Base-by-base conservation (phyloP, 2,113 vertebrate genomes). In the Corythaeola cristata region DNA sequence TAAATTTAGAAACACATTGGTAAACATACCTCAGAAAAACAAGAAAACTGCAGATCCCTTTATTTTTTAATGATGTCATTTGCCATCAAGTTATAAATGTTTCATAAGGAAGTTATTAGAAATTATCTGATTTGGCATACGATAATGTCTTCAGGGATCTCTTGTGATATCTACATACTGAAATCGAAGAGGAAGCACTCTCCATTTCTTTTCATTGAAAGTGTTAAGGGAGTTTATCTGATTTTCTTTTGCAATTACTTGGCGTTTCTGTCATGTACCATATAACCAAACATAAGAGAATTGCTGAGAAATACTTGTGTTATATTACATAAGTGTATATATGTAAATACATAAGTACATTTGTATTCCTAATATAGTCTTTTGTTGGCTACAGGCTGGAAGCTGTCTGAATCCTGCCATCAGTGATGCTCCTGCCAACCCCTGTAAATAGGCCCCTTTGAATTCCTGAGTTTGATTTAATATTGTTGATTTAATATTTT, bases 401-500 rank as follows among this genome's bases (percentile, higher is more conserved):
- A 80, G 12, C 89, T 80, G 32, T 27, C 60, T 59, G 67, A 84
- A 15, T 92, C 33, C 71, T 89, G 30, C 80, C 52, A 37, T 77
- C 63, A 55, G 20, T 88, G 71, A n/a, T 68, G 9, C 10, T 90
- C 28, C 78, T 95, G 85, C 91, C 87, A 92, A 2, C 5, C 35
- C 32, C 74, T 85, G 94, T 94, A 96, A 96, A 94, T 30, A 91
- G 62, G 37, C 69, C 71, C 94, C 82, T 80, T 49, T 95, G n/a
- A 93, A 94, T 97, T 96, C 85, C 93, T 67, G 50, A 72, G 71
- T 86, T 59, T 86, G 96, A 88, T 96, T 93, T 92, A 93, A 88
- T 81, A 53, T 78, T 77, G 93, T 89, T 97, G 86, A 69, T 94
- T 78, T 89, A 94, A 81, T 94, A 97, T 96, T 95, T 93, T 96